Conservation (phyloP, 37 sponge, comb jelly and placozoan genomes). For the Cliona cf. orientalis region DNA sequence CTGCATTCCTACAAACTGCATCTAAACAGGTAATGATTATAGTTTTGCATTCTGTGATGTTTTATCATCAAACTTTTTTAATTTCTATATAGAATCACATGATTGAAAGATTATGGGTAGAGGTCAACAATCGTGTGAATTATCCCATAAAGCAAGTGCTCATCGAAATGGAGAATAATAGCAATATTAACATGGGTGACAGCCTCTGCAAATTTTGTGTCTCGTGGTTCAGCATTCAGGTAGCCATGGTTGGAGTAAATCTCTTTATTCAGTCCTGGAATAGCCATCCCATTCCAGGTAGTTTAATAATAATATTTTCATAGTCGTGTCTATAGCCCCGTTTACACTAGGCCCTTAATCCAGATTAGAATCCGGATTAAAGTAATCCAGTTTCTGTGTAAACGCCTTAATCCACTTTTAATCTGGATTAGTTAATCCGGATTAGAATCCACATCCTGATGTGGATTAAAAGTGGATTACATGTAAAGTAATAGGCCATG, state of each 20-base stretch:
- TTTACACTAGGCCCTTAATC: no score
- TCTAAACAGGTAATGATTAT: conserved; percentile 7
- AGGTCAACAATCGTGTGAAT: conserved; percentile 3
- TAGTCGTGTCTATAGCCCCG: no score
- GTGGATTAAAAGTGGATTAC: no score
- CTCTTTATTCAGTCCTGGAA: conserved; percentile 8
- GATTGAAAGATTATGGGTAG: conserved; percentile 9
- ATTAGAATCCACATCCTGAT: no score
- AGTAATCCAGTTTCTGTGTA: no score
- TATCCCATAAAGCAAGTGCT: conserved; percentile 1
- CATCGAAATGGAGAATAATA: not conserved
- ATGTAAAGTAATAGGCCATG: no score
- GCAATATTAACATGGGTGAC: not conserved
- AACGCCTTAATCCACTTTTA: no score
- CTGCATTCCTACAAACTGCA: conserved; percentile 15
- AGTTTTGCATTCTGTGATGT: not conserved
- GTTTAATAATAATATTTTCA: no score
- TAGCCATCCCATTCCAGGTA: not conserved
- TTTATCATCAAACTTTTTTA: not conserved
- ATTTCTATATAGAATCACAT: not conserved
- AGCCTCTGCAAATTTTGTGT: conserved; percentile 3
- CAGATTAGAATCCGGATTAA: no score
- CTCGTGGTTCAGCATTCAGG: conserved; percentile 13
- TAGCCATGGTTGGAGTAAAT: conserved; percentile 5
- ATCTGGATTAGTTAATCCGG: no score